These are phyloP conservation scores for Taenioides sp. DNA, from an alignment of 2,797 vertebrate species.

Conservation along the genomic window DNA sequence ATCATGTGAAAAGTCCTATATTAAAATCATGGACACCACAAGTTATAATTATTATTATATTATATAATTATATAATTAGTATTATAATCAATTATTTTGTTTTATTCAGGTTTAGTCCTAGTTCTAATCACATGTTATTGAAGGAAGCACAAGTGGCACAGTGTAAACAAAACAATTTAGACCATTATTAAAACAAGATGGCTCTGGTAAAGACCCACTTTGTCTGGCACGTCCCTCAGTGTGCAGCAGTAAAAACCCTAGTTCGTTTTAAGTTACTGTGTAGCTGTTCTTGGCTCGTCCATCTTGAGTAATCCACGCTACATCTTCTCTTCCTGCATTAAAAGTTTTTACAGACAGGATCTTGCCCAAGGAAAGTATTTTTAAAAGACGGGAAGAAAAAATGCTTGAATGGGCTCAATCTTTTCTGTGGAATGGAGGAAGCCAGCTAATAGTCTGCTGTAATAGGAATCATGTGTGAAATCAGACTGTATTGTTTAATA, in stretches of 20 bases:
- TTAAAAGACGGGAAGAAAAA: conserved; percentile 28
- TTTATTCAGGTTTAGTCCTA: not conserved
- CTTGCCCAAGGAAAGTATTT: conserved; percentile 45
- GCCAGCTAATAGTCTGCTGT: not conserved
- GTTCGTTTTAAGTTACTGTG: conserved; percentile 39
- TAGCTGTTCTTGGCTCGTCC: conserved; percentile 39
- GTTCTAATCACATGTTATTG: conserved; percentile 17
- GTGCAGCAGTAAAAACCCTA: conserved; percentile 41
- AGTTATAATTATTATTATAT: not conserved
- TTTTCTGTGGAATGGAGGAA: conserved; percentile 7
- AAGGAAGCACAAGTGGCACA: conserved; percentile 49
- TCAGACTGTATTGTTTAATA: not conserved
- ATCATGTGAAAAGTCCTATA: not conserved
- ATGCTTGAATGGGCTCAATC: conserved; percentile 11
- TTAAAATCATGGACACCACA: not conserved
- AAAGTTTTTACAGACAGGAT: conserved; percentile 40
- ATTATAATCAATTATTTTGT: not conserved
- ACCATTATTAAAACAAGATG: conserved; percentile 56
- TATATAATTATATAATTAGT: too few relatives aligned
- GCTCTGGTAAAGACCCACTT: conserved; percentile 36
- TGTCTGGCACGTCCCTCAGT: conserved; percentile 41
- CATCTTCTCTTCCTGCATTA: conserved; percentile 12
- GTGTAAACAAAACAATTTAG: conserved; percentile 47
- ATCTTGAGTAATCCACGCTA: conserved; percentile 18
- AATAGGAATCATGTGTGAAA: conserved; percentile 4